Evolutionary conservation across 2,888 invertebrate species (phyloP).

Genomic region (Cancer borealis): DNA sequence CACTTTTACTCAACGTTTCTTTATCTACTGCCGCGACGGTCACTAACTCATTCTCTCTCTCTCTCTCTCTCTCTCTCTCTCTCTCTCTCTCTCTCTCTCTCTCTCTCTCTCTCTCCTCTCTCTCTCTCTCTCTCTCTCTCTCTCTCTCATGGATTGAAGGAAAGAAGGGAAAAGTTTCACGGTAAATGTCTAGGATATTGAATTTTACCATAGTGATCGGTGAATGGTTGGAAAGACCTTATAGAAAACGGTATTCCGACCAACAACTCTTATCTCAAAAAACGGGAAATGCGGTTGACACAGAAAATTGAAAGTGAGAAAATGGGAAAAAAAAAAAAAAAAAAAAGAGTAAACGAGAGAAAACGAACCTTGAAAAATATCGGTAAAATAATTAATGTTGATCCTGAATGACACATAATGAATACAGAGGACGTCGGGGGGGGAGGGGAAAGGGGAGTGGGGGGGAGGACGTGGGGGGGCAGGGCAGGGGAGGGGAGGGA

Average conservation of each 20-base stretch:
- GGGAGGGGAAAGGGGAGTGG: background rate
- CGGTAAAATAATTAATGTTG: background rate
- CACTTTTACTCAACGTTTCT: background rate
- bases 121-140: slow-evolving; percentile 25
- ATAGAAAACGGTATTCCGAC: slow-evolving; percentile 13
- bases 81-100: slow-evolving; percentile 40
- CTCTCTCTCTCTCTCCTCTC: slow-evolving; percentile 26
- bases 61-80: background rate
- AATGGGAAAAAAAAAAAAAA: background rate
- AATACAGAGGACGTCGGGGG: background rate
- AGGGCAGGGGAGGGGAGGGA: background rate
- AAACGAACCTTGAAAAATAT: background rate
- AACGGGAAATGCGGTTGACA: background rate
- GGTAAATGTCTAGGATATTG: background rate
- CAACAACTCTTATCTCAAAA: background rate
- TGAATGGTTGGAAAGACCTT: background rate
- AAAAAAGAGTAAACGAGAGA: background rate
- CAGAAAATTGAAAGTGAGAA: background rate
- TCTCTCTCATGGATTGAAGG: background rate
- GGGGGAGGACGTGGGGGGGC: background rate
- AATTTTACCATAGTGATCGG: background rate
- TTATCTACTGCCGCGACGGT: background rate
- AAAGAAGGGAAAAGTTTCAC: background rate
- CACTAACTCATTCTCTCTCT: background rate
- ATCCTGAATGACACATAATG: background rate